phyloP scores from a whole-genome alignment of 2,888 invertebrate genomes.

The Eupeodes latifasciatus region DNA sequence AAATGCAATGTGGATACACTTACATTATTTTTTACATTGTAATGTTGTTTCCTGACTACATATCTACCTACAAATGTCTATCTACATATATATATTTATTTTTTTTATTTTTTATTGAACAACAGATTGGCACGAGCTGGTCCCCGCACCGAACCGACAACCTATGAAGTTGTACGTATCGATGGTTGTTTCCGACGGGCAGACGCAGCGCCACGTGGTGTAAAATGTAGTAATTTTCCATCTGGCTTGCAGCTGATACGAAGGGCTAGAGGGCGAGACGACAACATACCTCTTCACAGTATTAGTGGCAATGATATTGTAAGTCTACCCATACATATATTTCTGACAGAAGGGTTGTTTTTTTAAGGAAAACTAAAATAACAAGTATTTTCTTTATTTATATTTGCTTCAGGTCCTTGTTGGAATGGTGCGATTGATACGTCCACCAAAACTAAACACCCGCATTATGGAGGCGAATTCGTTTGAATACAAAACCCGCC shows the following conservation, averaged over 20 bases:
- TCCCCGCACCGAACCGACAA: constrained; percentile 89
- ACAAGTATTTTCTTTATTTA: constrained; percentile 2
- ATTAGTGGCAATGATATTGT: constrained; percentile 87
- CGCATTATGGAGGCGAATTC: constrained; percentile 88
- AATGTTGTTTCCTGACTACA: not conserved
- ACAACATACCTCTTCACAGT: constrained; percentile 85
- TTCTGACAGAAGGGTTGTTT: not conserved
- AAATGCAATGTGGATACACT: constrained; percentile 2
- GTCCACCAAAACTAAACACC: constrained; percentile 89
- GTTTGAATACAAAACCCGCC: constrained; percentile 95
- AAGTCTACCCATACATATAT: constrained; percentile 68
- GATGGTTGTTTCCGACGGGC: constrained; percentile 87
- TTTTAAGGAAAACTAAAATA: not conserved
- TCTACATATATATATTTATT: not conserved
- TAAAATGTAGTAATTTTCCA: constrained; percentile 84
- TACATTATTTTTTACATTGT: constrained; percentile 22
- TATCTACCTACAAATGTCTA: not conserved
- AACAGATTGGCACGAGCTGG: constrained; percentile 87
- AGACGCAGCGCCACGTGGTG: constrained; percentile 86
- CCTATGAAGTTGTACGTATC: constrained; percentile 89
- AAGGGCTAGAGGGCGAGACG: constrained; percentile 85
- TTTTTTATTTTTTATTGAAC: constrained; percentile 12
- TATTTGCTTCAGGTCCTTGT: constrained; percentile 86
- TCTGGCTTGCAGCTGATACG: constrained; percentile 84
- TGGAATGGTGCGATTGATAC: constrained; percentile 89